Evolutionary conservation across 2,888 invertebrate genomes (phyloP).

Genomic region (Lasioglossum lativentre): DNA sequence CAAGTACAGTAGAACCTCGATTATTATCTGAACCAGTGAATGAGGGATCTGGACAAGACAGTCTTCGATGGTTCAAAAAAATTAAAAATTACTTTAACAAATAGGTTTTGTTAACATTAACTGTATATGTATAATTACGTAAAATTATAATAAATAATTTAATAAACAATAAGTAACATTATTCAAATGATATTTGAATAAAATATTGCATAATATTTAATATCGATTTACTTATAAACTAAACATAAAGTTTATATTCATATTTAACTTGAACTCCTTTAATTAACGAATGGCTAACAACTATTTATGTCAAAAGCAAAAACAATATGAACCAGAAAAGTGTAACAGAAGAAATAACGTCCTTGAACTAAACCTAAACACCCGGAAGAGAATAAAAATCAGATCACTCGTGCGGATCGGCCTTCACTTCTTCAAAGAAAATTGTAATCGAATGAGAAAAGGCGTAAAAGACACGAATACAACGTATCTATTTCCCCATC

Average conservation of each 20-base stretch:
- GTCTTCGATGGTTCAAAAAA: too few species aligned
- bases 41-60: too few species aligned
- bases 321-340: constrained; percentile 8
- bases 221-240: too few species aligned
- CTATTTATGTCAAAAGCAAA: constrained; percentile 8
- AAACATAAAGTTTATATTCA: too few species aligned
- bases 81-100: too few species aligned
- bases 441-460: constrained; percentile 14
- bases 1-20: too few species aligned
- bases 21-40: too few species aligned
- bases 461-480: background rate
- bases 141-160: too few species aligned
- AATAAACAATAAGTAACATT: too few species aligned
- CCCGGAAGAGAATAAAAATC: constrained; percentile 42
- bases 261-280: background rate
- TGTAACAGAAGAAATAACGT: constrained; percentile 20
- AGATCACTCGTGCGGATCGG: constrained; percentile 40
- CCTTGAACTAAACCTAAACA: constrained; percentile 44
- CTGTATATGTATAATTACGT: too few species aligned
- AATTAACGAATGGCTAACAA: background rate
- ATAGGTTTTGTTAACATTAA: too few species aligned
- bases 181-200: too few species aligned
- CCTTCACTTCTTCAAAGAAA: constrained; percentile 42
- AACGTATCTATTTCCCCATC: constrained; percentile 3
- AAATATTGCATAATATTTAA: background rate